phyloP scores from a whole-genome alignment of 2,888 invertebrate genomes.

The Cosmorhoe ocellata region DNA sequence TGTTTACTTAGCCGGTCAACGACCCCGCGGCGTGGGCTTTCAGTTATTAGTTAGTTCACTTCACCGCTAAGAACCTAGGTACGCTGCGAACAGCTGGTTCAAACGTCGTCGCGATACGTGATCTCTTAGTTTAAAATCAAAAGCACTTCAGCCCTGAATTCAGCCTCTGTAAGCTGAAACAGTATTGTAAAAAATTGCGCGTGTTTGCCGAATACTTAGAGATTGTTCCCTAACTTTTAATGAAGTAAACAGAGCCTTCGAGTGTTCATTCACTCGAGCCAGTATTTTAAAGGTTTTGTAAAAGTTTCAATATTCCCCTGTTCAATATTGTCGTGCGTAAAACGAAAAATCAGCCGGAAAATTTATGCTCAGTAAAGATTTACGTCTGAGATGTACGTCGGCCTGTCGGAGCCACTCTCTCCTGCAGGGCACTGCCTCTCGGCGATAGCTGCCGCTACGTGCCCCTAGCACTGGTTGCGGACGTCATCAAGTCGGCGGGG shows the following conservation, averaged over 20 bases:
- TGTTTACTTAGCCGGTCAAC: conserved; percentile 1
- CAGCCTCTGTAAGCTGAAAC: neutral
- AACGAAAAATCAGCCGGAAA: neutral
- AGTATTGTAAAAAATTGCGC: neutral
- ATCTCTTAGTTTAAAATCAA: neutral
- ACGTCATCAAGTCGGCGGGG: neutral
- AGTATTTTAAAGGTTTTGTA: neutral
- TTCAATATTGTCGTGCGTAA: neutral
- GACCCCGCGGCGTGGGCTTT: conserved; percentile 6
- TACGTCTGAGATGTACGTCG: neutral
- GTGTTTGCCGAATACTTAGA: neutral
- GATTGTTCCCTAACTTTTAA: neutral
- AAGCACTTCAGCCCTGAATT: neutral
- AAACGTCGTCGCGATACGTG: too few species aligned
- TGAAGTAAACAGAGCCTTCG: neutral
- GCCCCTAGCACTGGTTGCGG: neutral
- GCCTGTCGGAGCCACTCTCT: conserved; percentile 1
- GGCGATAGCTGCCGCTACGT: neutral
- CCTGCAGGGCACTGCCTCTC: conserved; percentile 3
- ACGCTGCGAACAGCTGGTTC: too few species aligned
- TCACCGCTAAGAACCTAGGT: too few species aligned
- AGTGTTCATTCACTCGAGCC: neutral
- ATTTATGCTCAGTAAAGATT: conserved; percentile 1
- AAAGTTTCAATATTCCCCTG: neutral
- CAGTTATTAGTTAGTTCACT: too few species aligned